Evolutionary conservation across 2,797 vertebrate genomes (phyloP).

Genomic region (Acanthurus leucopareius): DNA sequence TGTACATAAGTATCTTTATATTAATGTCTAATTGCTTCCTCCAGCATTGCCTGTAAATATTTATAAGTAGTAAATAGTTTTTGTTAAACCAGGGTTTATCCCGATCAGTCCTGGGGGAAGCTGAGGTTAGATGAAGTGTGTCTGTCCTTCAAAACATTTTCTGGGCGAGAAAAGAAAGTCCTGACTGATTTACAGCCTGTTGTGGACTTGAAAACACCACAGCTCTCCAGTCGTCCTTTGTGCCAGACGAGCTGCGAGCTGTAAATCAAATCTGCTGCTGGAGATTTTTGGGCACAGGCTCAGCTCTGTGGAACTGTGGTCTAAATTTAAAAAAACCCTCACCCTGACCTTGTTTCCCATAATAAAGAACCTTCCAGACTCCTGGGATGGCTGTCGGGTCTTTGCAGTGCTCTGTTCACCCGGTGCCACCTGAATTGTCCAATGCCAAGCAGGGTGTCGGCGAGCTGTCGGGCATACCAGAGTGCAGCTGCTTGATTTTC

Average conservation of each 20-base stretch:
- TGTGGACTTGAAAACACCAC: slow-evolving; percentile 33
- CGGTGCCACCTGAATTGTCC: slow-evolving; percentile 60
- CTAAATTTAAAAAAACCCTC: slow-evolving; percentile 78
- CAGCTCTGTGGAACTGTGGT: slow-evolving; percentile 58
- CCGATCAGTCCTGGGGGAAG: slow-evolving; percentile 37
- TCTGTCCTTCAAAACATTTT: slow-evolving; percentile 61
- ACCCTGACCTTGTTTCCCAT: slow-evolving; percentile 80
- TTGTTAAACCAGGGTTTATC: slow-evolving; percentile 51
- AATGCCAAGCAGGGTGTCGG: slow-evolving; percentile 36
- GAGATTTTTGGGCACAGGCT: slow-evolving; percentile 56
- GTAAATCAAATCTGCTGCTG: slow-evolving; percentile 70
- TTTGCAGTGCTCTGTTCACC: slow-evolving; percentile 55
- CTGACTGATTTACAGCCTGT: slow-evolving; percentile 52
- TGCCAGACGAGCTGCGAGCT: slow-evolving; percentile 46
- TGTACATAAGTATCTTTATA: no score
- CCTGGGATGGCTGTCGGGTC: slow-evolving; percentile 62
- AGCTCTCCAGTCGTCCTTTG: slow-evolving; percentile 38
- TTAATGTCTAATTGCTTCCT: background rate
- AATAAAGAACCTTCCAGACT: slow-evolving; percentile 72
- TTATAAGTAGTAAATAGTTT: background rate
- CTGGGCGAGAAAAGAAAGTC: slow-evolving; percentile 8
- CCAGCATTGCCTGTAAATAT: slow-evolving; percentile 11
- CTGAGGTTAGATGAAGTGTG: slow-evolving; percentile 36
- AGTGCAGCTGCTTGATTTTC: slow-evolving; percentile 84
- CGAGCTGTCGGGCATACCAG: slow-evolving; percentile 64